These are phyloP conservation scores for Elephantulus edwardii DNA, from an alignment of 2,113 vertebrate genomes.

Conservation along the genomic window DNA sequence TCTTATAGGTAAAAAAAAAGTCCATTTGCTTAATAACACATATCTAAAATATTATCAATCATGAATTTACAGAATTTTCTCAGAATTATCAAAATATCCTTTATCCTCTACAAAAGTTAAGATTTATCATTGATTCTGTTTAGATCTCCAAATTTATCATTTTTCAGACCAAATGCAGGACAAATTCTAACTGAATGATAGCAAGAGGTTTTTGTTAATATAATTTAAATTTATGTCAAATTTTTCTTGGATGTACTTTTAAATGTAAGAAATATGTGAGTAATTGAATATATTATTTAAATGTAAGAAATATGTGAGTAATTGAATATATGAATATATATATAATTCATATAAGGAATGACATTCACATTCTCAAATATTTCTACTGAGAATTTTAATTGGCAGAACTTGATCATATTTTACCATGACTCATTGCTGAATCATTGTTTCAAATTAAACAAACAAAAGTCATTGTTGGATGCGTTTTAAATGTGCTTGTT, in stretches of 20 bases:
- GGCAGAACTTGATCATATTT: conserved; percentile 26
- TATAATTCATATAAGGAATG: not conserved
- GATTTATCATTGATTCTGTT: not conserved
- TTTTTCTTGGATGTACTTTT: conserved; percentile 38
- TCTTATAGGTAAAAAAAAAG: not conserved
- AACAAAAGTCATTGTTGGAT: not conserved
- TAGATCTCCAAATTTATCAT: conserved; percentile 8
- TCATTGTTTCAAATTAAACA: not conserved
- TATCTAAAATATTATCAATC: not conserved
- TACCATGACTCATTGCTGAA: conserved; percentile 23
- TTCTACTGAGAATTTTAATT: conserved; percentile 61
- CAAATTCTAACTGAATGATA: conserved; percentile 18
- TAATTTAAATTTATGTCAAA: conserved; percentile 26
- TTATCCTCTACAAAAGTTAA: not conserved
- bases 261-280: not conserved
- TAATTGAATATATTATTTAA: conserved; percentile 59
- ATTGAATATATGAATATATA: conserved; percentile 58
- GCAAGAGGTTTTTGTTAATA: conserved; percentile 33
- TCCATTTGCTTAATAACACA: not conserved
- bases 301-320: not conserved
- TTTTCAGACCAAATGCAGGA: not conserved
- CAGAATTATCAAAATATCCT: not conserved
- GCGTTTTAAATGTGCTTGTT: conserved; percentile 4
- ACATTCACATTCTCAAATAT: not conserved
- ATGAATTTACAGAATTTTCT: not conserved